Conservation (phyloP, 2,113 vertebrate genomes). For the Paratilapia polleni region DNA sequence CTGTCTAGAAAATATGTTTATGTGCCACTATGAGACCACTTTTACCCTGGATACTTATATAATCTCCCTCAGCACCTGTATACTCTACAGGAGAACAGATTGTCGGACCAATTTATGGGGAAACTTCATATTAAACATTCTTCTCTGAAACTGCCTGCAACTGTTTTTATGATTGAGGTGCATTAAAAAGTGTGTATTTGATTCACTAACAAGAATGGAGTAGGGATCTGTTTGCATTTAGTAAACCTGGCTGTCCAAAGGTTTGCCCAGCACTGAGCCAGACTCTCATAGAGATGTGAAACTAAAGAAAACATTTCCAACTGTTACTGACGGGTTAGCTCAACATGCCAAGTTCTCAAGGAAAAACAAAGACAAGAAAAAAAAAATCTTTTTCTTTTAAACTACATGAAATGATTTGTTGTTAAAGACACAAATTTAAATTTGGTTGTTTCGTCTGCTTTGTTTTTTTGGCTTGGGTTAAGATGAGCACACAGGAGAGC, state of each 20-base stretch:
- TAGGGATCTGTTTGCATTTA: conserved; percentile 43
- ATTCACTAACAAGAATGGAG: conserved; percentile 31
- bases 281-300: conserved; percentile 57
- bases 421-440: too few species aligned
- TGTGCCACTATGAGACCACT: conserved; percentile 24
- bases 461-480: background rate
- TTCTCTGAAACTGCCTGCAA: conserved; percentile 12
- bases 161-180: conserved; percentile 3
- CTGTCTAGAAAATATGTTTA: conserved; percentile 41
- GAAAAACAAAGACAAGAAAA: conserved; percentile 28
- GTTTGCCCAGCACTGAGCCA: conserved; percentile 38
- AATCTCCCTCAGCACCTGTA: conserved; percentile 26
- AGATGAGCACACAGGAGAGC: background rate
- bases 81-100: conserved; percentile 2
- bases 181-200: conserved; percentile 5
- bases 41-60: background rate
- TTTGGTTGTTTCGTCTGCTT: too few species aligned
- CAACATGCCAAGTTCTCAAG: background rate
- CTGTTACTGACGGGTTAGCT: conserved; percentile 32
- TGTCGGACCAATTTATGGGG: background rate
- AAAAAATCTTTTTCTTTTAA: conserved; percentile 13
- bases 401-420: background rate
- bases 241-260: conserved; percentile 25
- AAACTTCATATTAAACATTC: conserved; percentile 1
- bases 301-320: conserved; percentile 66